phyloP scores from a whole-genome alignment of 2,888 invertebrate genomes.

The Gymnosoma rotundatum region DNA sequence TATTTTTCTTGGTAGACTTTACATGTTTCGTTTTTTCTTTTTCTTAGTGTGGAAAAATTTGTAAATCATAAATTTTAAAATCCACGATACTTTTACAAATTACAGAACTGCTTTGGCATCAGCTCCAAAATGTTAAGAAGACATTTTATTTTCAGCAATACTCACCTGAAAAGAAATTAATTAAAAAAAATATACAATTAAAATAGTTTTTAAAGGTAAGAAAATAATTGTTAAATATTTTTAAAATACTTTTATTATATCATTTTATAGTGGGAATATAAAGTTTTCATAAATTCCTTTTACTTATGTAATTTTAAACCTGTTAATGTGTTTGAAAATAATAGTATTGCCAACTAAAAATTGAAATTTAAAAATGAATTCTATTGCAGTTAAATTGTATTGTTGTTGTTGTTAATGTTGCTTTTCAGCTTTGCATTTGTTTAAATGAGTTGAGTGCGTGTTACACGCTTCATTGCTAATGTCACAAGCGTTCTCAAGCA shows the following conservation, averaged over 20 bases:
- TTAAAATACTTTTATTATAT: no score
- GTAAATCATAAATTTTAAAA: not conserved
- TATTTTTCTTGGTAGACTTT: not conserved
- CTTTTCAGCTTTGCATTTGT: not conserved
- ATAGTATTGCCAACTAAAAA: no score
- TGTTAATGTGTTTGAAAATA: no score
- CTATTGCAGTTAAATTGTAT: no score
- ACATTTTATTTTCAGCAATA: constrained; percentile 1
- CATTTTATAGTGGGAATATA: not conserved
- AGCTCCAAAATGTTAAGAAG: constrained; percentile 21
- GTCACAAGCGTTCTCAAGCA: constrained; percentile 13
- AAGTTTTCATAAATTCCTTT: not conserved
- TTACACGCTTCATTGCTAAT: constrained; percentile 56
- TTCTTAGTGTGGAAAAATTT: not conserved
- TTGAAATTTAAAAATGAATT: no score
- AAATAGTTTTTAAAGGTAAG: not conserved
- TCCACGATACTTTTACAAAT: constrained; percentile 31
- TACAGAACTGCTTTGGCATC: constrained; percentile 22
- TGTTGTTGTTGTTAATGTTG: not conserved
- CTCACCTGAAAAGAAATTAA: constrained; percentile 63
- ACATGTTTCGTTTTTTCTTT: not conserved
- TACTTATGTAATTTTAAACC: no score
- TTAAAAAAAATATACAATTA: not conserved
- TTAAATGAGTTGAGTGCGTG: not conserved
- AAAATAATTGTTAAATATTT: not conserved